phyloP scores from a whole-genome alignment of 64 coral and sea anemone species.

The Catalaphyllia jardinei region DNA sequence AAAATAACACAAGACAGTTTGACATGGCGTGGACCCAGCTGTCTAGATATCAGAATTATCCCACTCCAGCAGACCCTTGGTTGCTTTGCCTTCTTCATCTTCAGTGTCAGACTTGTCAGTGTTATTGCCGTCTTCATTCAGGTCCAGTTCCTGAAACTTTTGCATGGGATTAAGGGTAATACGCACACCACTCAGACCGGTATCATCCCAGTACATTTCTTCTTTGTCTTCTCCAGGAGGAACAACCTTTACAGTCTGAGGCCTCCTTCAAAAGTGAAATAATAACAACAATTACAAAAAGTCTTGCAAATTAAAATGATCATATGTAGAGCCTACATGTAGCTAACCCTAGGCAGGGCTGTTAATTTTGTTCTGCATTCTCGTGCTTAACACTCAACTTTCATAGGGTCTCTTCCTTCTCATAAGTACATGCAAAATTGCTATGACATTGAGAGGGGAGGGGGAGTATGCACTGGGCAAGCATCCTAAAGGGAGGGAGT shows the following conservation, averaged over 20 bases:
- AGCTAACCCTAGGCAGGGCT: too few relatives aligned
- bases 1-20: not conserved
- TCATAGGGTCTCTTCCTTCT: too few relatives aligned
- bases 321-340: not conserved
- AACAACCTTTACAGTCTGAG: conserved; percentile 64
- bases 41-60: conserved; percentile 79
- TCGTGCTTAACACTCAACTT: too few relatives aligned
- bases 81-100: conserved; percentile 63
- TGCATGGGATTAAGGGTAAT: conserved; percentile 92
- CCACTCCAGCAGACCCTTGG: conserved; percentile 84
- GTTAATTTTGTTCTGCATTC: too few relatives aligned
- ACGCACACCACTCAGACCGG: conserved; percentile 81
- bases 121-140: conserved; percentile 83
- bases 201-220: conserved; percentile 97
- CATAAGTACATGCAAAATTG: too few relatives aligned
- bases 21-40: too few relatives aligned
- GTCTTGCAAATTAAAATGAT: not conserved
- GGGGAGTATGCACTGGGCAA: not conserved
- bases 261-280: conserved; percentile 13
- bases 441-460: too few relatives aligned
- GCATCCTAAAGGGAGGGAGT: too few relatives aligned
- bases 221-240: conserved; percentile 61
- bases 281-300: not conserved
- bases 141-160: conserved; percentile 91
- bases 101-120: conserved; percentile 72